Evolutionary conservation across 1,140 invertebrate genomes (phyloP).

Genomic region (Saccostrea glomerata): DNA sequence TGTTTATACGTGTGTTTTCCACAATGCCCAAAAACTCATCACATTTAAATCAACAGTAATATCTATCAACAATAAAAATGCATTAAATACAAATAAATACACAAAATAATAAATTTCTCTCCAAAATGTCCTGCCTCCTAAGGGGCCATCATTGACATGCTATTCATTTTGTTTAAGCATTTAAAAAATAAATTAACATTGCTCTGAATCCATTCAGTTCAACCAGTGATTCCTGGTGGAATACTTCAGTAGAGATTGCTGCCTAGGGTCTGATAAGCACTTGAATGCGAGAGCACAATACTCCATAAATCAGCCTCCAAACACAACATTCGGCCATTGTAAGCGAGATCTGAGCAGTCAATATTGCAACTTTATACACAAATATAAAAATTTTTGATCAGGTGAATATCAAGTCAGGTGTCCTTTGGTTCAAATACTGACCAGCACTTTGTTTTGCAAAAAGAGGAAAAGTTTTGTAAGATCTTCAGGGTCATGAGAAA

Average conservation of each 20-base stretch:
- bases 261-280: neutral
- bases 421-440: constrained; percentile 35
- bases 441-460: neutral
- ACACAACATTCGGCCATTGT: neutral
- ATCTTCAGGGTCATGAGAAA: constrained; percentile 8
- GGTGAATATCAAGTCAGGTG: constrained; percentile 12
- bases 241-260: neutral
- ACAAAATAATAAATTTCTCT: constrained; percentile 6
- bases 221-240: neutral
- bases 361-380: constrained; percentile 26
- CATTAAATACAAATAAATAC: constrained; percentile 33
- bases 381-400: constrained; percentile 32
- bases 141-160: neutral
- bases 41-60: constrained; percentile 4
- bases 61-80: constrained; percentile 32
- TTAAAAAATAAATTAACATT: constrained; percentile 34
- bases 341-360: constrained; percentile 18
- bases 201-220: constrained; percentile 10
- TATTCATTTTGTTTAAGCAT: neutral
- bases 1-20: neutral
- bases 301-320: neutral
- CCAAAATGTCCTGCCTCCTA: neutral
- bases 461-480: neutral
- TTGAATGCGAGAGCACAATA: neutral
- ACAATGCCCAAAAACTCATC: constrained; percentile 26